These are phyloP conservation scores for Acanthurus tractus DNA, from an alignment of 2,797 vertebrate genomes.

Conservation along the genomic window DNA sequence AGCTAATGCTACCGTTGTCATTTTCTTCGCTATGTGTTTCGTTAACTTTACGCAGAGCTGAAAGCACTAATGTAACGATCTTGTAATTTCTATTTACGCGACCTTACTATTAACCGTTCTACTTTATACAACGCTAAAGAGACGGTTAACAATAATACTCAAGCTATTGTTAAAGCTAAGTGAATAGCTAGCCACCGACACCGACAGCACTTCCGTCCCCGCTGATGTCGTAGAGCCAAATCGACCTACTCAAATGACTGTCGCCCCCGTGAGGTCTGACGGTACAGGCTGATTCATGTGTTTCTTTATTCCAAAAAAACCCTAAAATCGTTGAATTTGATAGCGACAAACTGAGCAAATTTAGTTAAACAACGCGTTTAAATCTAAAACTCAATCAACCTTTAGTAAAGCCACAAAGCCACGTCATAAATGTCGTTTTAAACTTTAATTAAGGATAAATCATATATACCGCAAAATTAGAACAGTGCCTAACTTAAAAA, in stretches of 20 bases:
- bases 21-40: conserved; percentile 40
- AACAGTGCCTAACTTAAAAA: too few relatives aligned
- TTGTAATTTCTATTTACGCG: neutral
- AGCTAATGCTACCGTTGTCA: conserved; percentile 46
- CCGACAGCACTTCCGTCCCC: conserved; percentile 24
- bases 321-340: too few relatives aligned
- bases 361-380: too few relatives aligned
- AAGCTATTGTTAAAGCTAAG: conserved; percentile 42
- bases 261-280: conserved; percentile 54
- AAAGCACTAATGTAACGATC: neutral
- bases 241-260: neutral
- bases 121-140: neutral
- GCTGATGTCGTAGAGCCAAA: neutral
- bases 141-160: neutral
- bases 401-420: too few relatives aligned
- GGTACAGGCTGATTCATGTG: neutral
- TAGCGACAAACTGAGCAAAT: too few relatives aligned
- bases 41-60: neutral
- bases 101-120: neutral
- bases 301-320: neutral
- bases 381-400: too few relatives aligned
- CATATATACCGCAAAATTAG: too few relatives aligned
- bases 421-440: too few relatives aligned
- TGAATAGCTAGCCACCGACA: conserved; percentile 8
- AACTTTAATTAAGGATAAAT: too few relatives aligned